A percentile compares a stretch with the other conserved stretches of the same genome.
Evolutionary conservation across 2,888 invertebrate species (phyloP).

Genomic region (Drosophila fulvimacula): DNA sequence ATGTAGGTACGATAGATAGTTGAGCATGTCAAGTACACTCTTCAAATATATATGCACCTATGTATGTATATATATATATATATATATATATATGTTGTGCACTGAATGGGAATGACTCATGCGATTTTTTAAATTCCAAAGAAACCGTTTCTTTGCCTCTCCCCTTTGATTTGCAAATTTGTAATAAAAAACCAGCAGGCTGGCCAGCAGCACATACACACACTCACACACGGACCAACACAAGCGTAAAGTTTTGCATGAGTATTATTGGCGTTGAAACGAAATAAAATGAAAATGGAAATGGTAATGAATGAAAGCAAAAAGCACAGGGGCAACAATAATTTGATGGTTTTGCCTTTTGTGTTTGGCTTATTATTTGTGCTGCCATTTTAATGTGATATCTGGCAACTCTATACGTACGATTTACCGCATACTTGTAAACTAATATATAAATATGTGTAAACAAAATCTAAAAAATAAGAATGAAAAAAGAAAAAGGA

Average conservation of each 20-base stretch:
- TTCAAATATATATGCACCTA: constrained; percentile 9
- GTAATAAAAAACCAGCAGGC: constrained; percentile 39
- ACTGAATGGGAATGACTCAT: constrained; percentile 64
- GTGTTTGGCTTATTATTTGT: constrained; percentile 1
- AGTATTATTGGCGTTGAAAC: constrained; percentile 39
- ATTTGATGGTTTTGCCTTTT: constrained; percentile 17
- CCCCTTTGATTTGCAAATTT: constrained; percentile 48
- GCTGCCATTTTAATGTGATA: constrained; percentile 7
- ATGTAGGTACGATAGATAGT: not conserved
- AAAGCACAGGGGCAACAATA: constrained; percentile 51
- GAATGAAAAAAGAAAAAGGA: not conserved
- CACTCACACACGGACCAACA: constrained; percentile 19
- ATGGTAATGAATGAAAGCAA: constrained; percentile 58
- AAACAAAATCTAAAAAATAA: not conserved
- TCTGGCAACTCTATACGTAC: constrained; percentile 42
- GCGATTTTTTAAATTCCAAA: constrained; percentile 61
- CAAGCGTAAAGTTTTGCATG: constrained; percentile 14
- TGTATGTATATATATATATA: constrained; percentile 12
- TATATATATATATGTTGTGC: constrained; percentile 23
- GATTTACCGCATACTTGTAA: constrained; percentile 9
- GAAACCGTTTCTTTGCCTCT: constrained; percentile 42
- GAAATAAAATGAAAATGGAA: constrained; percentile 34
- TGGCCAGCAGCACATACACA: constrained; percentile 27
- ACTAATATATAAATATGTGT: not conserved
- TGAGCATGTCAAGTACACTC: not conserved